These are phyloP conservation scores for Callyntrura sp. DNA, from an alignment of 2,888 invertebrate genomes.

Conservation along the genomic window DNA sequence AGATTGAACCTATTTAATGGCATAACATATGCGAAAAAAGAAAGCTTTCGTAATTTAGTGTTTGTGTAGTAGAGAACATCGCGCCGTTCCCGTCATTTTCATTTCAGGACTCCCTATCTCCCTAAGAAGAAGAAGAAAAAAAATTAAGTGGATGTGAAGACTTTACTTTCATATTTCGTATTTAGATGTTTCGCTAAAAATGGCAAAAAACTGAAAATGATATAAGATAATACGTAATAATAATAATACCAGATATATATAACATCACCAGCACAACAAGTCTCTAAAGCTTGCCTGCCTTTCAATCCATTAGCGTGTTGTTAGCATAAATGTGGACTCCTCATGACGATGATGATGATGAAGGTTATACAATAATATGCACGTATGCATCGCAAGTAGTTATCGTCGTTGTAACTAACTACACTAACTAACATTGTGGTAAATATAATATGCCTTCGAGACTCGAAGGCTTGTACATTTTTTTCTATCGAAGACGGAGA, in stretches of 20 bases:
- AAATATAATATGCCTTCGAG: slow-evolving; percentile 20
- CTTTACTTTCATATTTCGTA: not conserved
- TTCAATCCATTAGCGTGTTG: not conserved
- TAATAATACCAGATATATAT: not conserved
- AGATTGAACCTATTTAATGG: no score
- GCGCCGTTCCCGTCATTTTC: not conserved
- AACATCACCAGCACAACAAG: not conserved
- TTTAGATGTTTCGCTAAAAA: not conserved
- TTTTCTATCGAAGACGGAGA: slow-evolving; percentile 50
- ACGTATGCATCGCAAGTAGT: slow-evolving; percentile 13
- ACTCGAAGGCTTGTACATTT: slow-evolving; percentile 44
- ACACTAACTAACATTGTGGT: slow-evolving; percentile 7
- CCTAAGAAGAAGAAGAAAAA: not conserved
- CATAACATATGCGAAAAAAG: no score
- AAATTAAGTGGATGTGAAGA: not conserved
- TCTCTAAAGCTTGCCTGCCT: slow-evolving; percentile 3
- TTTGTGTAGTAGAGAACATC: no score
- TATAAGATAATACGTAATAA: no score
- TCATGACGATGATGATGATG: not conserved
- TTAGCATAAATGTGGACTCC: not conserved
- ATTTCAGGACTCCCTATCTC: not conserved
- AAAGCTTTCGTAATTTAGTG: no score
- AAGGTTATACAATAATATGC: slow-evolving; percentile 13
- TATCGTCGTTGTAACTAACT: not conserved
- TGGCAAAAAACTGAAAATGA: slow-evolving; percentile 9